Evolutionary conservation across 1,140 invertebrate species (phyloP), one percentile per base, ranked within the genome.

Genomic region (Phocides pigmalion): DNA sequence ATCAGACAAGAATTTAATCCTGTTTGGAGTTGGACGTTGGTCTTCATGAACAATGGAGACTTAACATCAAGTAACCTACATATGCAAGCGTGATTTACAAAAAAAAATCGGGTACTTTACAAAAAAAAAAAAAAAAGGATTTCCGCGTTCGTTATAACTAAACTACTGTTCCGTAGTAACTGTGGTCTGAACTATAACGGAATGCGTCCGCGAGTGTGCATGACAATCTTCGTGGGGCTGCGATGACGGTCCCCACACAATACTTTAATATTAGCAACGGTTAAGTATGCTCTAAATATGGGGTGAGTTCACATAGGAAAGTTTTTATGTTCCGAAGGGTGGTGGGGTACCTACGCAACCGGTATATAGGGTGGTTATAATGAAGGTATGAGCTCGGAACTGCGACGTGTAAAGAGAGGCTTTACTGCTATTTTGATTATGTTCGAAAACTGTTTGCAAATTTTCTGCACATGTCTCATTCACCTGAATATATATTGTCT

Each of bases 251-350:
- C 79, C 79, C 87, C 82, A 84, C 85, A 83, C 84, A 86, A 72
- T 63, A 76, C 63, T 83, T 87, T 84, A 88, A 88, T 87, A 90
- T 88, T 89, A 76, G 76, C 82, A 84, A 72, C 80, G 83, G 88
- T 87, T 86, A 89, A 88, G 82, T 82, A 81, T 81, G 82, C 86
- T 83, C 82, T 81, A 87, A 87, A 89, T 82, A 84, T 84, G 83
- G 79, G 83, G 78, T 76, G 79, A 71, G 67, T 82, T 75, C 82
- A 88, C 72, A 82, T 90, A 84, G 79, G 58, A 64, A 62, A 70
- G 63, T 82, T 86, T 87, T 81, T 88, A 82, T 84, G 67, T 89
- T 78, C 37, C 41, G 76, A 83, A 68, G 88, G 84, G 84, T 82
- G 76, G 72, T 53, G 62, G 56, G 22, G 77, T 90, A 90, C 80